Base-by-base conservation (phyloP, 2,113 vertebrate genomes). In the Elephantulus edwardii region DNA sequence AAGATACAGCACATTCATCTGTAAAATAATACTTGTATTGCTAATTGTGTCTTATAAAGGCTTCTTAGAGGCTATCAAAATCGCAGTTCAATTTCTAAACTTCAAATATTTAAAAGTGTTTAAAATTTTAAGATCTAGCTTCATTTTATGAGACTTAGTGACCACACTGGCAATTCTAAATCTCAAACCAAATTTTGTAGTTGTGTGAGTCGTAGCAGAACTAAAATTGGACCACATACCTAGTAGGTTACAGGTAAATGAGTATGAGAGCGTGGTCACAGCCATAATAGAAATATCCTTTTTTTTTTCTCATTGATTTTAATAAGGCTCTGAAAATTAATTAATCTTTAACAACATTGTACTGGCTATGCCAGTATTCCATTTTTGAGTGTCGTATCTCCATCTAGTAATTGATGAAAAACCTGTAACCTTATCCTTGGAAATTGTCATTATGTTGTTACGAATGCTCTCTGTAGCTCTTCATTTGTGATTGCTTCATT, bases 1-100 rank as follows among this genome's bases (percentile, higher is more conserved):
- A 95, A 97, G 97, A 76, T 81, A 86, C 66, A 87, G 42, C 54
- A 64, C n/a, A 28, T 72, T 91, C 50, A 56, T 85, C 75, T 83
- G 74, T 83, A 71, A 91, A 85, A 75, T n/a, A 40, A 50, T 64
- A 52, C 30, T 81, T 79, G 40, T 90, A 33, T 72, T 95, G 50
- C 38, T 40, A 28, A 0, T n/a, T 62, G 2, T 74, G 20, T 72
- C 8, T 8, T 1, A 88, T 28, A 58, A 89, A 6, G 60, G n/a
- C n/a, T 93, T 86, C 56, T 90, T 82, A 74, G 72, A 40, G 33
- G 17, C 78, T n/a, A 79, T 66, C 81, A 50, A 46, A 28, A 46
- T 86, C 16, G 68, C 35, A 35, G 13, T 83, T 74, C 30, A 48
- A 20, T 85, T 81, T 68, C 56, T 88, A 30, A 90, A 90, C 33